phyloP scores from a whole-genome alignment of 2,797 vertebrate species.

The Intellagama lesueurii region DNA sequence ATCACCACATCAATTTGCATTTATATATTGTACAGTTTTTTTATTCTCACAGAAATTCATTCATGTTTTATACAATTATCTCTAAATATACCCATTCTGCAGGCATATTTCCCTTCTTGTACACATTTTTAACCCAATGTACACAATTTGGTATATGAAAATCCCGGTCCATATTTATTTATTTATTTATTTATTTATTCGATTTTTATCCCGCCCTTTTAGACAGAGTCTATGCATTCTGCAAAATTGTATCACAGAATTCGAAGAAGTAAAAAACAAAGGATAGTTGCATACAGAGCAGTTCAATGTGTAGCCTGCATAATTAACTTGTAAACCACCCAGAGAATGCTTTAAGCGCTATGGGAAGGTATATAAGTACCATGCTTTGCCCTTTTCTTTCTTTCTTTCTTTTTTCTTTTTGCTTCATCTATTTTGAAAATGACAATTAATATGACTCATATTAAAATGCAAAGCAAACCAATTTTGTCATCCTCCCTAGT shows the following conservation, averaged over 20 bases:
- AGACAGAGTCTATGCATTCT: neutral
- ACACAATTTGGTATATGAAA: neutral
- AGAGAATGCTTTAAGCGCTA: too few relatives aligned
- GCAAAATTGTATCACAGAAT: neutral
- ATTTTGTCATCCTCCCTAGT: neutral
- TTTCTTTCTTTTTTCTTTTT: too few relatives aligned
- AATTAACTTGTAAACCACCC: too few relatives aligned
- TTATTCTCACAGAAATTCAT: neutral
- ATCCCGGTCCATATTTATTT: neutral
- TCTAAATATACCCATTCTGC: neutral
- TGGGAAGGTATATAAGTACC: too few relatives aligned
- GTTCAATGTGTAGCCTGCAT: neutral
- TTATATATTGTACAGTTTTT: neutral
- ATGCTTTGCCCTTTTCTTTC: too few relatives aligned
- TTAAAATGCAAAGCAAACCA: neutral
- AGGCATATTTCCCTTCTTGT: neutral
- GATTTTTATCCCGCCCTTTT: too few relatives aligned
- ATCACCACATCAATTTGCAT: neutral
- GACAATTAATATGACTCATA: neutral
- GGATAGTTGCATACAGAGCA: neutral
- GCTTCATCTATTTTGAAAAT: neutral
- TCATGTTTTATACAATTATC: neutral
- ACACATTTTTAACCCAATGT: neutral
- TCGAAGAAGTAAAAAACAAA: neutral
- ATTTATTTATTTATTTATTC: too few relatives aligned